These are phyloP conservation scores for Homarus americanus DNA, from an alignment of 1,140 invertebrate species.

Conservation along the genomic window DNA sequence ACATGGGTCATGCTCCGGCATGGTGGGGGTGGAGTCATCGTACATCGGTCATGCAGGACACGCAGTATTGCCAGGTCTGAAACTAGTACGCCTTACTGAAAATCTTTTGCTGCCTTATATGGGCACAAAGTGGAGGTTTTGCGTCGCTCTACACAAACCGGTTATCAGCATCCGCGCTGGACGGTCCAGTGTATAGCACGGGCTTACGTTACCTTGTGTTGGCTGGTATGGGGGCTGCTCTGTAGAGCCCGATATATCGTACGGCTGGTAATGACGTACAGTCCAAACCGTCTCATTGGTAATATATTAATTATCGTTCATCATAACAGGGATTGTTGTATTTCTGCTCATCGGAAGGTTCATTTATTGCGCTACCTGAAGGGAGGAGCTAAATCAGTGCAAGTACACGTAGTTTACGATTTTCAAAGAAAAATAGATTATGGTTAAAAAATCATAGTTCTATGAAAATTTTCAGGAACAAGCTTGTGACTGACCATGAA, in stretches of 20 bases:
- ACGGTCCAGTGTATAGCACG: background rate
- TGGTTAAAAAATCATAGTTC: no score
- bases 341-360: no score
- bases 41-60: background rate
- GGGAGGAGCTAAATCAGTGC: no score
- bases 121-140: constrained; percentile 42
- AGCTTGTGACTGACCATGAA: no score
- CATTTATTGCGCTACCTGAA: no score
- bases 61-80: background rate
- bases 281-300: no score
- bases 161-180: background rate
- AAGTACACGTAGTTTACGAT: no score
- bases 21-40: background rate
- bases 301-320: no score
- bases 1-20: background rate
- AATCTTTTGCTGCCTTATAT: constrained; percentile 24
- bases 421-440: no score
- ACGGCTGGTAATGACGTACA: background rate
- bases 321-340: no score
- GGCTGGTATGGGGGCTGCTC: no score
- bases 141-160: constrained; percentile 22
- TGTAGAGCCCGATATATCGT: background rate
- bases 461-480: no score
- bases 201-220: background rate
- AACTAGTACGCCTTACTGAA: background rate